phyloP scores from a whole-genome alignment of 2,113 vertebrate species.

The Phocoena phocoena region DNA sequence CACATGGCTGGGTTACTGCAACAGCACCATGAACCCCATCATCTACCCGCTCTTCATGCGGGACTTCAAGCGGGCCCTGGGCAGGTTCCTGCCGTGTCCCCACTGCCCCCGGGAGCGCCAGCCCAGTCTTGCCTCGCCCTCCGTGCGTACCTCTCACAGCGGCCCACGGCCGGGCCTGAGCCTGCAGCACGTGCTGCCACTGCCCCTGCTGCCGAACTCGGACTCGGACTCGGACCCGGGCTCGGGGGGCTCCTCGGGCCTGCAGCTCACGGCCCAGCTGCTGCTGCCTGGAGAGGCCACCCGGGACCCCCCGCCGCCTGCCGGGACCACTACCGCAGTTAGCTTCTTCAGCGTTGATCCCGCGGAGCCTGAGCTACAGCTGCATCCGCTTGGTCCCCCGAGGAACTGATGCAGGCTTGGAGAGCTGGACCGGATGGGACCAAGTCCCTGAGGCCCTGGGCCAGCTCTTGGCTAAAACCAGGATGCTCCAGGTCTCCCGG shows the following conservation, averaged over 20 bases:
- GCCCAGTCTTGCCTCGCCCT: conserved; percentile 90
- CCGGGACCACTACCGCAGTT: conserved; percentile 73
- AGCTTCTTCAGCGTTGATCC: conserved; percentile 85
- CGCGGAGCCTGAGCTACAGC: conserved; percentile 75
- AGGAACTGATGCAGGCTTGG: conserved; percentile 78
- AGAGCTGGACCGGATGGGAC: not conserved
- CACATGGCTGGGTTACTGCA: conserved; percentile 98
- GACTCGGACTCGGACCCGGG: conserved; percentile 26
- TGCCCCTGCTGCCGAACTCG: conserved; percentile 84
- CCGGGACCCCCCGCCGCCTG: conserved; percentile 11
- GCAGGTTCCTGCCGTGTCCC: conserved; percentile 91
- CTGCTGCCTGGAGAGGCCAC: not conserved
- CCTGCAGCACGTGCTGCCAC: conserved; percentile 80
- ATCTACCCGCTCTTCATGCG: conserved; percentile 98
- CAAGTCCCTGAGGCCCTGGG: not conserved
- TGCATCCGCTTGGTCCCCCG: conserved; percentile 80
- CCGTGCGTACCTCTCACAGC: conserved; percentile 93
- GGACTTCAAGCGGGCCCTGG: conserved; percentile 96
- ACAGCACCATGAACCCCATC: conserved; percentile 99
- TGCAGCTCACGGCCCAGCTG: conserved; percentile 52
- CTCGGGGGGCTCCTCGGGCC: conserved; percentile 82
- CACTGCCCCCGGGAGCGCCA: conserved; percentile 78
- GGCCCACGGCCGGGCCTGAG: conserved; percentile 78
- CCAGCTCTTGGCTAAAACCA: not conserved
- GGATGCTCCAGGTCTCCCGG: not conserved